Evolutionary conservation across 2,888 invertebrate species (phyloP).

Genomic region (Criorhina ranunculi): DNA sequence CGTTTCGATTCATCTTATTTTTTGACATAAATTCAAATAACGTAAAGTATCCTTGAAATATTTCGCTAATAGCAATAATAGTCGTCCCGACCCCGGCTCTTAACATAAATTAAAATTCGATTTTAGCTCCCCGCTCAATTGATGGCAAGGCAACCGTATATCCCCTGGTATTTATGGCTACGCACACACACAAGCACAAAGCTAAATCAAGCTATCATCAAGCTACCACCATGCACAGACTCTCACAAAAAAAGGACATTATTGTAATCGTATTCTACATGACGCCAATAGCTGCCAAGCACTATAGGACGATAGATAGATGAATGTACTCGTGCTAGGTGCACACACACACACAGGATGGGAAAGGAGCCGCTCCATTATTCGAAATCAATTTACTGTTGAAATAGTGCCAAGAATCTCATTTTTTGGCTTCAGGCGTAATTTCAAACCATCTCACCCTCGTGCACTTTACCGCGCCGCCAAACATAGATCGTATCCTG

Average conservation of each 20-base stretch:
- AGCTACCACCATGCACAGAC: slow-evolving; percentile 47
- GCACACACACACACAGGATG: slow-evolving; percentile 8
- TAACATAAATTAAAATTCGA: slow-evolving; percentile 73
- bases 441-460: slow-evolving; percentile 50
- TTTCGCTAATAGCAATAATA: slow-evolving; percentile 51
- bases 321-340: slow-evolving; percentile 8
- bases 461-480: background rate
- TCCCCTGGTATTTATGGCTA: slow-evolving; percentile 63
- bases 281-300: slow-evolving; percentile 60
- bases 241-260: slow-evolving; percentile 56
- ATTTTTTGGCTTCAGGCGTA: slow-evolving; percentile 79
- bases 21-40: slow-evolving; percentile 62
- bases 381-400: slow-evolving; percentile 83
- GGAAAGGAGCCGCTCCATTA: slow-evolving; percentile 78
- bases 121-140: slow-evolving; percentile 49
- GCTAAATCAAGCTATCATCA: slow-evolving; percentile 66
- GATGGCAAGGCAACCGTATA: slow-evolving; percentile 50
- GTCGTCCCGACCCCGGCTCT: slow-evolving; percentile 17
- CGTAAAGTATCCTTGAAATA: slow-evolving; percentile 61
- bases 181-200: slow-evolving; percentile 1
- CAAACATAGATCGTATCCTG: slow-evolving; percentile 11
- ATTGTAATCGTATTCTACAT: slow-evolving; percentile 72
- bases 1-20: slow-evolving; percentile 46
- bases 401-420: slow-evolving; percentile 83
- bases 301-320: slow-evolving; percentile 51